These are phyloP conservation scores for Hartigia nigra DNA, from an alignment of 2,888 invertebrate genomes.

Conservation along the genomic window DNA sequence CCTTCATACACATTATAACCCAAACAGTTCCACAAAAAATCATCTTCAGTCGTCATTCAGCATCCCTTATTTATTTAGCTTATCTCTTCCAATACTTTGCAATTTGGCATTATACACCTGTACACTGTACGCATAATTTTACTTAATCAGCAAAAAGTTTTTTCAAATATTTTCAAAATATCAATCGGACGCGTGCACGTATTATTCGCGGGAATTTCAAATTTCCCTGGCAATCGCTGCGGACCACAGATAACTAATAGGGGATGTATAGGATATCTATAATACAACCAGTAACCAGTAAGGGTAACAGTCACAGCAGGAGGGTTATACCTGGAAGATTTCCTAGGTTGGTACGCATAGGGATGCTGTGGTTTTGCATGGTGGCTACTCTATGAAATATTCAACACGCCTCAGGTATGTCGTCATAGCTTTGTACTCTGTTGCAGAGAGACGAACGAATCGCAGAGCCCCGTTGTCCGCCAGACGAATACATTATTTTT, in stretches of 20 bases:
- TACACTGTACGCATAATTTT: not conserved
- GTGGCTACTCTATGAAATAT: slow-evolving; percentile 59
- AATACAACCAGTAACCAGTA: not conserved
- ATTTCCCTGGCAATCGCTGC: slow-evolving; percentile 34
- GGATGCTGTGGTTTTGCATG: slow-evolving; percentile 43
- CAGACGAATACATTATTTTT: slow-evolving; percentile 53
- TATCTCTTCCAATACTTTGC: not conserved
- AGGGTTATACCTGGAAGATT: not conserved
- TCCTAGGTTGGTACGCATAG: slow-evolving; percentile 18
- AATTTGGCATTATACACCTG: not conserved
- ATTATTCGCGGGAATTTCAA: slow-evolving; percentile 32
- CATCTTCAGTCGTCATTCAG: not conserved
- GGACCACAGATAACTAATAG: not conserved
- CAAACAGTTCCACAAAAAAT: not conserved
- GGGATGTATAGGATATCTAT: not conserved
- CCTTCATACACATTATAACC: not conserved
- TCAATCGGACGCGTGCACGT: not conserved
- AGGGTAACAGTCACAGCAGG: not conserved
- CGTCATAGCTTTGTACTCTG: slow-evolving; percentile 50
- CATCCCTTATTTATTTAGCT: not conserved
- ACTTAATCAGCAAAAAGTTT: too few species aligned
- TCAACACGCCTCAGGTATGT: slow-evolving; percentile 56
- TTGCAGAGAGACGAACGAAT: slow-evolving; percentile 10
- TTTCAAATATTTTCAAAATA: not conserved
- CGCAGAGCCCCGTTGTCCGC: slow-evolving; percentile 30